phyloP scores from a whole-genome alignment of 2,113 vertebrate genomes.

The Hypanus sabinus region DNA sequence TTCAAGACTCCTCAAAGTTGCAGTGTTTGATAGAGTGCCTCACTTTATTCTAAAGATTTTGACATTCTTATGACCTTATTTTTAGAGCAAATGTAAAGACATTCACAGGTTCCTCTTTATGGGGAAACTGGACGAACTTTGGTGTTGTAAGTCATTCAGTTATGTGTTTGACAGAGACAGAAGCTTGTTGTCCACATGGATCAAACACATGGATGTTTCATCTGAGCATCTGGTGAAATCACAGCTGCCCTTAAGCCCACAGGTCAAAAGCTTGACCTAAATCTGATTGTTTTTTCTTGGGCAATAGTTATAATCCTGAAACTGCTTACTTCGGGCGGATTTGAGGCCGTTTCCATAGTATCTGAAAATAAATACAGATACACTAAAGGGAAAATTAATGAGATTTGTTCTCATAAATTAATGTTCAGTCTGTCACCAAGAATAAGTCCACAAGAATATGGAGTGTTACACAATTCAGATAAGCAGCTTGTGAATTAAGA shows the following conservation, averaged over 20 bases:
- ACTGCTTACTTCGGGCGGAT: not conserved
- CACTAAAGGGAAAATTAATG: not conserved
- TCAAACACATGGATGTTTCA: not conserved
- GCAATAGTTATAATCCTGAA: not conserved
- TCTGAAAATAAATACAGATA: not conserved
- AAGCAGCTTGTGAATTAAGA: not conserved
- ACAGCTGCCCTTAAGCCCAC: not conserved
- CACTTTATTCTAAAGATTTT: not conserved
- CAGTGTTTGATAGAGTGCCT: not conserved
- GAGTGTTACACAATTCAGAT: not conserved
- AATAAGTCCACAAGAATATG: not conserved
- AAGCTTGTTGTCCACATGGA: not conserved
- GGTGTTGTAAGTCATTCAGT: not conserved
- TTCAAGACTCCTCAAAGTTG: not conserved
- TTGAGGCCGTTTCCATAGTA: not conserved
- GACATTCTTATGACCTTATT: not conserved
- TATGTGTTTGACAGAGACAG: not conserved
- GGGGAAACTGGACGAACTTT: not conserved
- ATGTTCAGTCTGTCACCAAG: not conserved
- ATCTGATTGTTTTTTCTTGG: not conserved
- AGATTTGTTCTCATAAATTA: not conserved
- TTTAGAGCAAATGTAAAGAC: not conserved
- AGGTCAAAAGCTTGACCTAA: not conserved
- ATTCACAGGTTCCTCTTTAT: not conserved
- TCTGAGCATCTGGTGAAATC: not conserved